A percentile compares a stretch with the other conserved stretches of the same genome.
Conservation (phyloP, 2,113 vertebrate species). For the Camelus dromedarius region DNA sequence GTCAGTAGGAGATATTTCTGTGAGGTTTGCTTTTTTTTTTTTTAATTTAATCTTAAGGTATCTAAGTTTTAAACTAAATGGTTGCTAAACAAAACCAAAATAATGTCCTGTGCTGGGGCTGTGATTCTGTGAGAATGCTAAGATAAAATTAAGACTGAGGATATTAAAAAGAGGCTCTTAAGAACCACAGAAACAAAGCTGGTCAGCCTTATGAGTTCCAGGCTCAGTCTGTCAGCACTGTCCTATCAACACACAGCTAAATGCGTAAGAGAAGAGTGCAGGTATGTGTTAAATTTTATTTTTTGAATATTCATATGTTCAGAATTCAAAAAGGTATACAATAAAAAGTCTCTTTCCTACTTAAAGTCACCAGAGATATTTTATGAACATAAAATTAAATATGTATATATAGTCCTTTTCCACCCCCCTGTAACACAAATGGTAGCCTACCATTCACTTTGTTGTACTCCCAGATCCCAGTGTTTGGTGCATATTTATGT, state of each 20-base stretch:
- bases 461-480: not conserved
- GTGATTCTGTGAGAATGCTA: conserved; percentile 39
- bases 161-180: not conserved
- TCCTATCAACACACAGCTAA: not conserved
- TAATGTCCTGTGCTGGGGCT: not conserved
- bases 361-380: conserved; percentile 3
- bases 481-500: not conserved
- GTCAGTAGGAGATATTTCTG: conserved; percentile 20
- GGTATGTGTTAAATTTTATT: conserved; percentile 1
- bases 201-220: not conserved
- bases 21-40: not conserved
- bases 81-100: conserved; percentile 25
- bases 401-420: not conserved
- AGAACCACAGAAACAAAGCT: not conserved
- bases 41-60: not conserved
- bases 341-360: not conserved
- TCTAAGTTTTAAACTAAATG: conserved; percentile 41
- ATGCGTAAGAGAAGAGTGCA: not conserved
- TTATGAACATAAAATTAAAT: conserved; percentile 27
- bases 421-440: not conserved
- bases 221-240: not conserved
- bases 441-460: not conserved
- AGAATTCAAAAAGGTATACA: conserved; percentile 16
- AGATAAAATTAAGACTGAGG: conserved; percentile 31
- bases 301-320: conserved; percentile 32